Evolutionary conservation across 2,888 invertebrate genomes (phyloP), one percentile per base, ranked within the genome.

Genomic region (Catonia carolina): DNA sequence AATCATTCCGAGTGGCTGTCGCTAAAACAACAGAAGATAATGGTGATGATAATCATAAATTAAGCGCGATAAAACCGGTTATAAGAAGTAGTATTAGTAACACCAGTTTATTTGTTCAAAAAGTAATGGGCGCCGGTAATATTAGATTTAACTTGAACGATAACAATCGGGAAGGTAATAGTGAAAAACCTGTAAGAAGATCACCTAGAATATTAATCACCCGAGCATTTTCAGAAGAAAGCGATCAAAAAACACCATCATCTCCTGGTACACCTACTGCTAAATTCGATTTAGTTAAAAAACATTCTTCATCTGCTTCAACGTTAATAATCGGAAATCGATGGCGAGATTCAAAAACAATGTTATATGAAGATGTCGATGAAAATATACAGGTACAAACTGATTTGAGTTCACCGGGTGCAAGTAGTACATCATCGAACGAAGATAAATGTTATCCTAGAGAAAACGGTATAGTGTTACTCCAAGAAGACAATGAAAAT

Each of bases 181-280:
- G 73, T 3, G 73, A 76, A 22, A 52, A 41, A 15, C 58, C 39
- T 12, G 36, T 53, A 1, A 58, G 58, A 41, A 76, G 78, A 59
- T 85, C 85, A 6, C 86, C 86, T 1, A 77, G 82, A 54, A 86
- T 86, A 55, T 78, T 85, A 7, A 85, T 86, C 62, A 86, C 86
- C 1, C 74, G 85, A 49, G 85, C 86, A 2, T 82, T 81, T 75
- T 85, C 85, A 15, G 85, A 85, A 66, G 85, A 86, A 67, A 83
- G 82, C 66, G 84, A 83, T 60, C 60, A 57, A 36, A 60, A 54
- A 59, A 55, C 63, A 48, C 60, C 62, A 15, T 65, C 66, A 18
- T 64, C 68, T 6, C 66, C 68, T 5, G 53, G 55, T 8, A 55
- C 54, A 48, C 56, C 62, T 4, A 52, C 58, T 41, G 18, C 50